Evolutionary conservation across 2,797 vertebrate species (phyloP).

Genomic region (Acipenser oxyrinchus): DNA sequence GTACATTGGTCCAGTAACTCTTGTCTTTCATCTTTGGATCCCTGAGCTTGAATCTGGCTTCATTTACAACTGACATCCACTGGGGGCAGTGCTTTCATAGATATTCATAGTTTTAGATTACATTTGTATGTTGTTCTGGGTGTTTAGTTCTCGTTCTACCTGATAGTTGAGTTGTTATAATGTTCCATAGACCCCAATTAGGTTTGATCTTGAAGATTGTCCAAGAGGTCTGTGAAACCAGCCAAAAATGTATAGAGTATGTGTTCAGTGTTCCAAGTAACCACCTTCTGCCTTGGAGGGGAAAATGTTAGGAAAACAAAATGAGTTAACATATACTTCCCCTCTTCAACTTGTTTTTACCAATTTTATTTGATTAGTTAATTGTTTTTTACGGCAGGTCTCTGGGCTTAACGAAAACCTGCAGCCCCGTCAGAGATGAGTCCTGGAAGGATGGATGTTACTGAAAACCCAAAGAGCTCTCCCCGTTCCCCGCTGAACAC

Average conservation of each 20-base stretch:
- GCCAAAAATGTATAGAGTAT: no score
- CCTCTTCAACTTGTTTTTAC: no score
- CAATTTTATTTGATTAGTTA: neutral
- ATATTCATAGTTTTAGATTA: neutral
- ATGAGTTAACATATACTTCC: no score
- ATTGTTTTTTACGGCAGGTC: slow-evolving; percentile 50
- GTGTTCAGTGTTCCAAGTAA: no score
- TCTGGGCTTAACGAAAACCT: slow-evolving; percentile 59
- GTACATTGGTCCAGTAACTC: neutral
- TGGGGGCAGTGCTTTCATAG: neutral
- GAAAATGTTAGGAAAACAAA: no score
- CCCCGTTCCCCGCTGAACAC: slow-evolving; percentile 25
- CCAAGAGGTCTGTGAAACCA: no score
- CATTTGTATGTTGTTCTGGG: no score
- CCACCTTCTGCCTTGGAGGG: no score
- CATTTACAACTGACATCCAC: neutral
- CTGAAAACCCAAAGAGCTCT: slow-evolving; percentile 45
- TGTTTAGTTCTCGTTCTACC: no score
- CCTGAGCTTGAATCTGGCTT: neutral
- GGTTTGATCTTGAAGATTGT: no score
- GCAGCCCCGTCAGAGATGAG: slow-evolving; percentile 53
- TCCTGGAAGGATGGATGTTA: slow-evolving; percentile 91
- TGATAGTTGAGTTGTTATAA: no score
- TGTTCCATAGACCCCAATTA: no score
- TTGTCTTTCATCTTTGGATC: neutral